Conservation (phyloP, 1,140 invertebrate genomes). For the Neomicropteryx cornuta region DNA sequence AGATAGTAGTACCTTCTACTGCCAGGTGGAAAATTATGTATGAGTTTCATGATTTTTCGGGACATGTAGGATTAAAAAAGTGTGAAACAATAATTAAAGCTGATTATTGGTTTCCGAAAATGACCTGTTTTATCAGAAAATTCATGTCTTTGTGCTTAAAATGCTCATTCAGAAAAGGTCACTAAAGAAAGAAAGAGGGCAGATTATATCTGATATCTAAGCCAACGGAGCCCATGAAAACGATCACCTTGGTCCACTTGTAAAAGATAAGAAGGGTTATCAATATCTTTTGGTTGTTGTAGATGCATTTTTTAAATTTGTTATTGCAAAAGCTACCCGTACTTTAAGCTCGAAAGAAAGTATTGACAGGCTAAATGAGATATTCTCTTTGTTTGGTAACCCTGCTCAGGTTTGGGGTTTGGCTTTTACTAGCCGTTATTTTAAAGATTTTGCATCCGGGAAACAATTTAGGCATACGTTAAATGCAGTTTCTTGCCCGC, state of each 20-base stretch:
- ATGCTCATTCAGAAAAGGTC: constrained; percentile 9
- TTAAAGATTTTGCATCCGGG: constrained; percentile 2
- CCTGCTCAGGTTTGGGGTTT: neutral
- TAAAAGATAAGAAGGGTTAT: constrained; percentile 15
- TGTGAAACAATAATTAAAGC: constrained; percentile 2
- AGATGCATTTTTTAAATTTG: constrained; percentile 23
- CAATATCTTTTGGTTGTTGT: constrained; percentile 19
- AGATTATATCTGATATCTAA: constrained; percentile 11
- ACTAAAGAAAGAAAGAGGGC: constrained; percentile 12
- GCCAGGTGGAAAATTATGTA: neutral
- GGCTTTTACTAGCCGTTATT: constrained; percentile 6
- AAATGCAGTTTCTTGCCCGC: constrained; percentile 3
- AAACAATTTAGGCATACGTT: constrained; percentile 7
- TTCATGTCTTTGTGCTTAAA: constrained; percentile 12
- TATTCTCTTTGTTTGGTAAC: constrained; percentile 3
- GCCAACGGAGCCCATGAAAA: constrained; percentile 7
- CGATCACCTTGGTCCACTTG: constrained; percentile 15
- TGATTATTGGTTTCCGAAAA: constrained; percentile 11
- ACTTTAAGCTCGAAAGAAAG: constrained; percentile 3
- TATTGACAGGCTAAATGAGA: neutral
- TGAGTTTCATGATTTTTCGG: neutral
- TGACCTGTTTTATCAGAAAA: constrained; percentile 5
- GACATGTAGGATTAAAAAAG: neutral
- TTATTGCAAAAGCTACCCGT: neutral
- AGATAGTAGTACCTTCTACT: neutral